Conservation (phyloP, 2,888 invertebrate species). For the Stenoptilia bipunctidactyla region DNA sequence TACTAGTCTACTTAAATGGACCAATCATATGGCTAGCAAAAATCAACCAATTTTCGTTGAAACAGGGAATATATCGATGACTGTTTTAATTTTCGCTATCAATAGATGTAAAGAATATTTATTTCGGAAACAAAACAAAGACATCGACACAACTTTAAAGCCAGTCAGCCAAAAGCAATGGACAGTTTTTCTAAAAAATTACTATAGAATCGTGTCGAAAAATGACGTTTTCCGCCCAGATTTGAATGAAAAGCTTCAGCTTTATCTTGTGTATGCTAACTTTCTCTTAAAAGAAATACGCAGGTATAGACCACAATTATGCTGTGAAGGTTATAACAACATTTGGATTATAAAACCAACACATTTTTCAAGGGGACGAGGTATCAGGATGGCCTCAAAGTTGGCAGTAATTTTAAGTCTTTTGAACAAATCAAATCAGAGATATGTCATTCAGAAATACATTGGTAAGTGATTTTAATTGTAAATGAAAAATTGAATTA, state of each 20-base stretch:
- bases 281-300: conserved; percentile 72
- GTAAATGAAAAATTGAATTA: too few relatives aligned
- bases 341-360: conserved; percentile 94
- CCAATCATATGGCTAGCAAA: conserved; percentile 44
- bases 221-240: conserved; percentile 60
- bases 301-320: conserved; percentile 72
- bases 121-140: conserved; percentile 71
- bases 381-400: conserved; percentile 84
- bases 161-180: conserved; percentile 70
- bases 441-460: conserved; percentile 91
- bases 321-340: conserved; percentile 84
- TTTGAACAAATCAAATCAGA: conserved; percentile 67
- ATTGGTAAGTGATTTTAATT: conserved; percentile 73
- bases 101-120: conserved; percentile 78
- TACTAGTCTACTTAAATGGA: conserved; percentile 78
- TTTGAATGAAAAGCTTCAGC: conserved; percentile 33
- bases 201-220: conserved; percentile 73
- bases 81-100: conserved; percentile 77
- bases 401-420: conserved; percentile 78
- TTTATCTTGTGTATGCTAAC: conserved; percentile 56
- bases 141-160: conserved; percentile 67
- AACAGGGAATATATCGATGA: conserved; percentile 65
- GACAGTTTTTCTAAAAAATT: conserved; percentile 76
- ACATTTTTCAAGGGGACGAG: conserved; percentile 84
- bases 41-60: conserved; percentile 53